Percentiles rank a stretch among this genome's conserved stretches.
Conservation (phyloP, 2,888 invertebrate species). For the Sarcophaga rosellei region DNA sequence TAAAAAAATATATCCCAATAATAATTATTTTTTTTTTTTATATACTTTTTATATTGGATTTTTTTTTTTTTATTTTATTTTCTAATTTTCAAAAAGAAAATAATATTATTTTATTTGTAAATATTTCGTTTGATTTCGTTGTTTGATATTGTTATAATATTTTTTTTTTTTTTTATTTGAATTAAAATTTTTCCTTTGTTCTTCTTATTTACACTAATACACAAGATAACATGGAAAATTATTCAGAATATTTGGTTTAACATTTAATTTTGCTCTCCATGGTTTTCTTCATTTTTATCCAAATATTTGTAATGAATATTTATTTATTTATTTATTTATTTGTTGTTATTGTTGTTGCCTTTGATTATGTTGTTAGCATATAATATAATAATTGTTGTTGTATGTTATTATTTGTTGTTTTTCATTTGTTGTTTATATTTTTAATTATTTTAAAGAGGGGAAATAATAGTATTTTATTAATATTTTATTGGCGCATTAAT, state of each 20-base stretch:
- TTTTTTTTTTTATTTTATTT: conserved; percentile 27
- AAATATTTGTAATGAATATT: conserved; percentile 17
- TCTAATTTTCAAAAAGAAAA: not conserved
- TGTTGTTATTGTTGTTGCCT: conserved; percentile 37
- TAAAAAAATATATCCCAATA: not conserved
- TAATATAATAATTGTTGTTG: not conserved
- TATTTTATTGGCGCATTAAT: conserved; percentile 55
- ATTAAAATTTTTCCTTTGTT: not conserved
- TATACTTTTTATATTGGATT: not conserved
- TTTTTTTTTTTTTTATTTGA: not conserved
- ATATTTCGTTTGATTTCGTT: conserved; percentile 1
- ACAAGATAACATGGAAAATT: too few relatives aligned
- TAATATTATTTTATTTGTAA: not conserved
- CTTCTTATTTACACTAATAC: not conserved
- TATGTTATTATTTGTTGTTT: not conserved
- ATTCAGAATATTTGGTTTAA: not conserved
- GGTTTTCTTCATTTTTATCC: not conserved
- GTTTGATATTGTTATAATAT: not conserved
- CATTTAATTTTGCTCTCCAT: not conserved
- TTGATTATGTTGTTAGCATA: not conserved
- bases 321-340: not conserved
- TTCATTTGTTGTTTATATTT: not conserved
- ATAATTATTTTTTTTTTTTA: not conserved
- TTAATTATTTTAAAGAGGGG: too few relatives aligned
- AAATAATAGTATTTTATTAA: not conserved